Evolutionary conservation across 2,113 vertebrate genomes (phyloP).

Genomic region (Phalacrocorax brasilianus): DNA sequence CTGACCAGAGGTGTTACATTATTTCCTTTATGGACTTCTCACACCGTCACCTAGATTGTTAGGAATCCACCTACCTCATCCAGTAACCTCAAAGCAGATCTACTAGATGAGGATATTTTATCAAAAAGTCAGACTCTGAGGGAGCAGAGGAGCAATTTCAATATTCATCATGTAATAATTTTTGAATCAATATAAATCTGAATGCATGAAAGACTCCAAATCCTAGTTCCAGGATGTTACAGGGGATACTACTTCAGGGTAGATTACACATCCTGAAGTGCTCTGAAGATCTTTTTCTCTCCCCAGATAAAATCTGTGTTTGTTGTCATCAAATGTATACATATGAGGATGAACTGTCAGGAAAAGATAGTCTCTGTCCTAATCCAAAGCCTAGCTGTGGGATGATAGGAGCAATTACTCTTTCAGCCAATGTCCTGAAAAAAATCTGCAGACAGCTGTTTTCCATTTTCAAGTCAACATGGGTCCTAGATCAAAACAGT

Average conservation of each 20-base stretch:
- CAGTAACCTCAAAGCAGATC: not conserved
- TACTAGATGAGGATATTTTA: not conserved
- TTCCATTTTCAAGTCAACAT: accelerated
- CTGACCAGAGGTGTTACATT: not conserved
- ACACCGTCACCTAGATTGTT: accelerated
- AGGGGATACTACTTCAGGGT: not conserved
- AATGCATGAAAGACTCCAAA: not conserved
- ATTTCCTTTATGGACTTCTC: not conserved
- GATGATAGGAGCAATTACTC: not conserved
- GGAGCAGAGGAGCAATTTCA: not conserved
- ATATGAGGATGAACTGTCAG: not conserved
- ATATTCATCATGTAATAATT: not conserved
- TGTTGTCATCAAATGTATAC: not conserved
- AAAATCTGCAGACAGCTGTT: not conserved
- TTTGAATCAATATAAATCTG: not conserved
- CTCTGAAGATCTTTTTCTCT: not conserved
- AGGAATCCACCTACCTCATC: not conserved
- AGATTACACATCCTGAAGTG: not conserved
- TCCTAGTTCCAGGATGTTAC: not conserved
- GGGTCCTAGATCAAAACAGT: not conserved
- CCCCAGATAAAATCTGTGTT: not conserved
- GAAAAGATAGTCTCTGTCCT: not conserved
- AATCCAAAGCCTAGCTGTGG: not conserved
- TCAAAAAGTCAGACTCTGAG: not conserved
- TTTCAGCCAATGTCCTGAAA: not conserved